Percentiles rank a stretch among this genome's conserved stretches.
These are phyloP conservation scores for Trinorchestia longiramus DNA, from an alignment of 1,140 invertebrate genomes.

Conservation along the genomic window DNA sequence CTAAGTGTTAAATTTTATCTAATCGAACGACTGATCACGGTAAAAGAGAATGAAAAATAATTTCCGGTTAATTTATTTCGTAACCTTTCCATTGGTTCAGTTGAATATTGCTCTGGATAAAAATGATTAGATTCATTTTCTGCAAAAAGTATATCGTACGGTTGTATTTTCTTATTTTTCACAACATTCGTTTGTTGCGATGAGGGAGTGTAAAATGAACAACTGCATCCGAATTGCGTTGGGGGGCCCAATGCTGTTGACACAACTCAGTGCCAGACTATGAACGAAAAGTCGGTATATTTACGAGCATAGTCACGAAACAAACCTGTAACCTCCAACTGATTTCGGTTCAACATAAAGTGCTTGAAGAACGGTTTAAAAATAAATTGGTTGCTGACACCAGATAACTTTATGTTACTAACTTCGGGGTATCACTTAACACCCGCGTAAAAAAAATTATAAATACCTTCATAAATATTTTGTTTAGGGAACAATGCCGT, in stretches of 20 bases:
- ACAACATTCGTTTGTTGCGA: not conserved
- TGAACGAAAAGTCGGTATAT: not conserved
- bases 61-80: not conserved
- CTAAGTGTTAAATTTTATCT: too few species aligned
- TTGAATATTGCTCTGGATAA: not conserved
- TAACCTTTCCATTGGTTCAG: not conserved
- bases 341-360: not conserved
- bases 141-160: not conserved
- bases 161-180: not conserved
- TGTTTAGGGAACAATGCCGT: too few species aligned
- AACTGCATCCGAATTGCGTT: not conserved
- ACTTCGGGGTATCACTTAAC: too few species aligned
- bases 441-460: too few species aligned
- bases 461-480: too few species aligned
- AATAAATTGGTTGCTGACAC: not conserved
- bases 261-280: not conserved
- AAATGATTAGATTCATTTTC: not conserved
- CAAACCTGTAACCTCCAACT: not conserved
- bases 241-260: not conserved
- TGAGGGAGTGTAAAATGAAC: not conserved
- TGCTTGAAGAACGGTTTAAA: not conserved
- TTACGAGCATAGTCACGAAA: not conserved
- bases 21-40: not conserved
- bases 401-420: too few species aligned
- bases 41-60: not conserved